Conservation (phyloP, 1,140 invertebrate species). For the Oreohelix idahoensis region DNA sequence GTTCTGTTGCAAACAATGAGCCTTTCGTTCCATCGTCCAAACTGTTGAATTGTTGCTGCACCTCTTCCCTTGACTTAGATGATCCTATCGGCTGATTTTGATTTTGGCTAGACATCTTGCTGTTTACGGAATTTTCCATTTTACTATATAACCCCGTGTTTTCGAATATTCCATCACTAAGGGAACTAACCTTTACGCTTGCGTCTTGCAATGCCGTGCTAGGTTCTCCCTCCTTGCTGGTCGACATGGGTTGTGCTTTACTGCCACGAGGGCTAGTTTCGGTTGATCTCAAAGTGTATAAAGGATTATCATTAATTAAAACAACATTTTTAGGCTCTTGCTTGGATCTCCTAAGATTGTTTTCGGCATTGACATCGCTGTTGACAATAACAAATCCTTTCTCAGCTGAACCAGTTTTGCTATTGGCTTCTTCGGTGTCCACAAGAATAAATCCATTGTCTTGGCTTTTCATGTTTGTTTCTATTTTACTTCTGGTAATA, state of each 20-base stretch:
- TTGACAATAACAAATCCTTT: not conserved
- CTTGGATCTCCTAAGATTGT: not conserved
- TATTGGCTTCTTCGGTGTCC: not conserved
- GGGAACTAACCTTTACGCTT: not conserved
- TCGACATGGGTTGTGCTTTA: not conserved
- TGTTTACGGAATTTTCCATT: too few species aligned
- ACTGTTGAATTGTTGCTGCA: too few species aligned
- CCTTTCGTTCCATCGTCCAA: too few species aligned
- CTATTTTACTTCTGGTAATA: too few species aligned
- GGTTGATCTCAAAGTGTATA: not conserved
- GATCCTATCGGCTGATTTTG: too few species aligned
- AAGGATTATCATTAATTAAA: not conserved
- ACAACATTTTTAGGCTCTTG: not conserved
- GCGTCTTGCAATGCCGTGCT: not conserved
- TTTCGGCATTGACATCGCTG: not conserved
- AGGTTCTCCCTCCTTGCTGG: not conserved
- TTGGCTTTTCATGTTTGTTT: not conserved
- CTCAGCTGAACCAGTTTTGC: not conserved
- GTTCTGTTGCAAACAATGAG: too few species aligned
- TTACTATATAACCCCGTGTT: too few species aligned
- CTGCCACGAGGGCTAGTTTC: not conserved
- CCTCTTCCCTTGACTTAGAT: too few species aligned
- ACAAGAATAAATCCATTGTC: not conserved
- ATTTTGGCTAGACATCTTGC: too few species aligned
- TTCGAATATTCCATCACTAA: not conserved